phyloP scores from a whole-genome alignment of 2,888 invertebrate genomes.

The Quadriops clusia region DNA sequence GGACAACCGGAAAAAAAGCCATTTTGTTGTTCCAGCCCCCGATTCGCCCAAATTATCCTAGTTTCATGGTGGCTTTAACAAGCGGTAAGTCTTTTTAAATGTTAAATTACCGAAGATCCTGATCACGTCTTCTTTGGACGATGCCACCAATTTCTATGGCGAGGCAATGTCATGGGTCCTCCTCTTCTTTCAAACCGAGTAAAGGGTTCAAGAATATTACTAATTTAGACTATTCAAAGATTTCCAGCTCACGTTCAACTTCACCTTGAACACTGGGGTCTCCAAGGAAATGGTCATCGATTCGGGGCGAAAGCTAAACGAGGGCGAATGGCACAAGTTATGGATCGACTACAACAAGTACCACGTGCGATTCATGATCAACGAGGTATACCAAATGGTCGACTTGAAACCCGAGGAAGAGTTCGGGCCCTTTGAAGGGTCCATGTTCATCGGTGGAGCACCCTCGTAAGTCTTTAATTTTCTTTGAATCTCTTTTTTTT shows the following conservation, averaged over 20 bases:
- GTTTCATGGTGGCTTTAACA: slow-evolving; percentile 83
- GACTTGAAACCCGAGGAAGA: slow-evolving; percentile 74
- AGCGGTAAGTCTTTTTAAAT: slow-evolving; percentile 46
- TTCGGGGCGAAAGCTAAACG: slow-evolving; percentile 71
- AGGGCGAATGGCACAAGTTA: slow-evolving; percentile 92
- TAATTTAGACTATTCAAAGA: no score
- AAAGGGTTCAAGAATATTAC: slow-evolving; percentile 13
- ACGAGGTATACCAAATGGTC: slow-evolving; percentile 80
- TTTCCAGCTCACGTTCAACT: slow-evolving; percentile 80
- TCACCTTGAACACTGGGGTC: slow-evolving; percentile 74
- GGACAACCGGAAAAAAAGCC: slow-evolving; percentile 83
- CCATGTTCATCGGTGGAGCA: slow-evolving; percentile 88
- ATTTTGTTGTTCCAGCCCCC: slow-evolving; percentile 85
- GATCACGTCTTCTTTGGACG: no score
- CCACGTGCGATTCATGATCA: slow-evolving; percentile 86
- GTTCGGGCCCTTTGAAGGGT: slow-evolving; percentile 85
- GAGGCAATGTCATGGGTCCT: no score
- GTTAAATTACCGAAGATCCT: no score
- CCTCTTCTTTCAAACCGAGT: not conserved
- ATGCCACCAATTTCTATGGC: no score
- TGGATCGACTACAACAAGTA: slow-evolving; percentile 92
- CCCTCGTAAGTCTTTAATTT: slow-evolving; percentile 58
- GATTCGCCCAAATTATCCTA: slow-evolving; percentile 77
- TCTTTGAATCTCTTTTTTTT: no score
- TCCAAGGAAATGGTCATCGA: slow-evolving; percentile 72